Evolutionary conservation across 2,888 invertebrate species (phyloP).

Genomic region (Thereva unica): DNA sequence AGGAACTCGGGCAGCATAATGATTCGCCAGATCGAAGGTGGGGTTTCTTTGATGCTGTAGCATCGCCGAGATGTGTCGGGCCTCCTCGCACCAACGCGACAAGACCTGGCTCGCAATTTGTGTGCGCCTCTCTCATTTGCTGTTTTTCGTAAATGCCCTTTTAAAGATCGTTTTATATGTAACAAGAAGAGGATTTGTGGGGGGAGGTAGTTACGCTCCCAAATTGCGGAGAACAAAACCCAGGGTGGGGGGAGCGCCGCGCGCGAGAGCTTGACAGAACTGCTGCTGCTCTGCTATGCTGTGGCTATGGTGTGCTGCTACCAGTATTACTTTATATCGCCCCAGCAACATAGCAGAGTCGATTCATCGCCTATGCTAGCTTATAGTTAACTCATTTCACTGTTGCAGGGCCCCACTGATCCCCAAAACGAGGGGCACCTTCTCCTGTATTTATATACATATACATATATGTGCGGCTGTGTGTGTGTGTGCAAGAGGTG

Average conservation of each 20-base stretch:
- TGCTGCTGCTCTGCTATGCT: too few species aligned
- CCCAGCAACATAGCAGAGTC: neutral
- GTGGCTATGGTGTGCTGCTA: too few species aligned
- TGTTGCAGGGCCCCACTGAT: neutral
- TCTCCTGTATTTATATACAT: neutral
- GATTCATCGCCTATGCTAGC: neutral
- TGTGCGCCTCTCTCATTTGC: conserved; percentile 33
- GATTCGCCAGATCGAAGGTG: conserved; percentile 25
- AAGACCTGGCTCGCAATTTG: conserved; percentile 6
- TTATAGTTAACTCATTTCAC: conserved; percentile 10
- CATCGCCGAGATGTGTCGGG: neutral
- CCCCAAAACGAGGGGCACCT: neutral
- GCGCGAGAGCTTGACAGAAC: too few species aligned
- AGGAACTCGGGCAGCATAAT: conserved; percentile 9
- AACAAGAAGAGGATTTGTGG: too few species aligned
- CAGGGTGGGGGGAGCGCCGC: neutral
- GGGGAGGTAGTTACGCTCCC: too few species aligned
- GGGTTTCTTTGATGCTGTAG: conserved; percentile 13
- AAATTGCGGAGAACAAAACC: too few species aligned
- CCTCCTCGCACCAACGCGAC: conserved; percentile 7
- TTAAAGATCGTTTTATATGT: conserved; percentile 21
- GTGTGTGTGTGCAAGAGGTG: neutral
- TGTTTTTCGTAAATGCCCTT: conserved; percentile 33
- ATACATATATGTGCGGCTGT: neutral
- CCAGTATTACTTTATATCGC: too few species aligned